These are phyloP conservation scores for Pollachius pollachius DNA, from an alignment of 2,113 vertebrate species.

Conservation along the genomic window DNA sequence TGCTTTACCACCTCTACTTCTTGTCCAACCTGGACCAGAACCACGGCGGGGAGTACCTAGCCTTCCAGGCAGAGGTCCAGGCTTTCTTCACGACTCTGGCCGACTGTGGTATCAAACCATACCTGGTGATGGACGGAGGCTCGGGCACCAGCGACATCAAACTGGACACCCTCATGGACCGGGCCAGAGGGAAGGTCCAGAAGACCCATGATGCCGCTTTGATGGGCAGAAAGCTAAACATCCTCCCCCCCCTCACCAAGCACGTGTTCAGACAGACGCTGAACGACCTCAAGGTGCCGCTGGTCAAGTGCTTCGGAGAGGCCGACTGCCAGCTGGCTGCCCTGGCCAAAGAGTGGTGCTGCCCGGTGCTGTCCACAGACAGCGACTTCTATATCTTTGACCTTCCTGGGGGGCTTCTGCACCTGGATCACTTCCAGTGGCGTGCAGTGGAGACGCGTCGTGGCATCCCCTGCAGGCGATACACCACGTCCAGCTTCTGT, in stretches of 20 bases:
- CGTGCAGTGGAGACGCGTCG: slow-evolving; percentile 8
- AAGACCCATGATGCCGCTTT: slow-evolving; percentile 59
- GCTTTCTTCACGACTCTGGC: slow-evolving; percentile 75
- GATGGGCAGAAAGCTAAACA: not conserved
- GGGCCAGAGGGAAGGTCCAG: slow-evolving; percentile 62
- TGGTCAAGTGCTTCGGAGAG: slow-evolving; percentile 80
- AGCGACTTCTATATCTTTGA: slow-evolving; percentile 89
- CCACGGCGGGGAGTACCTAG: slow-evolving; percentile 83
- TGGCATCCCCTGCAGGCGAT: slow-evolving; percentile 70
- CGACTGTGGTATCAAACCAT: slow-evolving; percentile 73
- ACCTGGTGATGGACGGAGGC: slow-evolving; percentile 84
- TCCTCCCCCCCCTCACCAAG: slow-evolving; percentile 72
- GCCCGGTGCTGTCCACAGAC: slow-evolving; percentile 82
- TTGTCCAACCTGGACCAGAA: slow-evolving; percentile 66
- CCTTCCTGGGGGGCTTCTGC: slow-evolving; percentile 76
- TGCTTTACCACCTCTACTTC: slow-evolving; percentile 75
- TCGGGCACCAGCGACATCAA: slow-evolving; percentile 75
- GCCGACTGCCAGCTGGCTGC: slow-evolving; percentile 82
- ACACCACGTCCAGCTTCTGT: slow-evolving; percentile 70
- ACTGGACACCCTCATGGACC: slow-evolving; percentile 57
- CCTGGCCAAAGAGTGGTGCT: slow-evolving; percentile 81
- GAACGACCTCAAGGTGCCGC: slow-evolving; percentile 66
- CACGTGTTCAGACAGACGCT: slow-evolving; percentile 79
- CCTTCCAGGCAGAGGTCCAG: slow-evolving; percentile 58
- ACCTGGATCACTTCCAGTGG: slow-evolving; percentile 79